Evolutionary conservation across 2,113 vertebrate species (phyloP).

Genomic region (Patagioenas fasciata): DNA sequence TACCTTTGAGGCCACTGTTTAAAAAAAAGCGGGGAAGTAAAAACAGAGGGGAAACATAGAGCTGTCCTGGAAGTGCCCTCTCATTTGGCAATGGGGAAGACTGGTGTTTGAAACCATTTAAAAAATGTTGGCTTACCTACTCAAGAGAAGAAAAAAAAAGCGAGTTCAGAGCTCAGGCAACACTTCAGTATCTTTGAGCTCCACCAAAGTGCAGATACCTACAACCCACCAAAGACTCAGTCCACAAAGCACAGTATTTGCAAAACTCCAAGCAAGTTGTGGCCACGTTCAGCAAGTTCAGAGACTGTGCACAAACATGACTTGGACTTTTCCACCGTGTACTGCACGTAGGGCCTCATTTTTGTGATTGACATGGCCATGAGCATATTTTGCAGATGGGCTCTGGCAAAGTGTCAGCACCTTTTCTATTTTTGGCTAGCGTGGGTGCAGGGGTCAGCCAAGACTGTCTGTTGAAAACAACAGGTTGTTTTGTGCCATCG

Average conservation of each 20-base stretch:
- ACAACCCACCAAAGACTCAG: not conserved
- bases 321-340: not conserved
- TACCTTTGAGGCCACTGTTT: not conserved
- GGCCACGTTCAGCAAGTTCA: not conserved
- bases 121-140: not conserved
- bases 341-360: not conserved
- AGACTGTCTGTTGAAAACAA: not conserved
- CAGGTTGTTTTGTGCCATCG: not conserved
- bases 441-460: not conserved
- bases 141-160: not conserved
- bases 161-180: not conserved
- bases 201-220: not conserved
- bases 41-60: not conserved
- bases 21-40: not conserved
- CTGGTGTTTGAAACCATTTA: not conserved
- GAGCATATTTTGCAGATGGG: not conserved
- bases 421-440: not conserved
- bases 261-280: not conserved
- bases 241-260: not conserved
- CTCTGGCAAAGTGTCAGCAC: not conserved
- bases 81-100: not conserved
- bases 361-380: slow-evolving; percentile 2
- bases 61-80: not conserved
- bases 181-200: not conserved
- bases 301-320: rapidly evolving